Percentiles rank a stretch among this genome's conserved stretches.
These are phyloP conservation scores for Drusus annulatus DNA, from an alignment of 1,140 invertebrate genomes.

Conservation along the genomic window DNA sequence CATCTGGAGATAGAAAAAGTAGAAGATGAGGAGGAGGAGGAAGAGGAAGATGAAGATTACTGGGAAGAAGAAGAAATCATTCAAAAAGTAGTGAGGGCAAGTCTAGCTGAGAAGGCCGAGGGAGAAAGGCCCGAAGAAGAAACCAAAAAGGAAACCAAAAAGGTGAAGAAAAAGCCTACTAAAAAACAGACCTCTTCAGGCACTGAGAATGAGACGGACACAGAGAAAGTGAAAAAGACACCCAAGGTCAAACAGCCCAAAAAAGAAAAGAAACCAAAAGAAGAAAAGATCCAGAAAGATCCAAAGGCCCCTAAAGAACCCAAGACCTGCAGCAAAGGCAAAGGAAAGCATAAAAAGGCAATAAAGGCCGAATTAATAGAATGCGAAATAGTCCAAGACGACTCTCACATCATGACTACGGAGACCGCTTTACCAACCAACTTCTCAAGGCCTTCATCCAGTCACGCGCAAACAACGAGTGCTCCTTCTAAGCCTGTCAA, in stretches of 20 bases:
- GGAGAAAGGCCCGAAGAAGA: not conserved
- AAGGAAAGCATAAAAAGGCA: constrained; percentile 9
- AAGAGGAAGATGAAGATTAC: constrained; percentile 60
- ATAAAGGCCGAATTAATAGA: not conserved
- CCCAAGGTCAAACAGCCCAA: constrained; percentile 61
- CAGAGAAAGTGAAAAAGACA: constrained; percentile 56
- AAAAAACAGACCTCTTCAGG: constrained; percentile 60
- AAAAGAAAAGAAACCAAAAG: constrained; percentile 2
- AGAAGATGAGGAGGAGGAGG: constrained; percentile 57
- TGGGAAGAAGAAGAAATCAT: constrained; percentile 56
- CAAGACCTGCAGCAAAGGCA: constrained; percentile 20
- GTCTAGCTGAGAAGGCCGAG: not conserved
- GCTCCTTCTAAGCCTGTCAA: too few species aligned
- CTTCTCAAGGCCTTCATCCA: too few species aligned
- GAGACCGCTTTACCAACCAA: too few species aligned
- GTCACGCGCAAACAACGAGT: too few species aligned
- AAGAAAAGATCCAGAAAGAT: not conserved
- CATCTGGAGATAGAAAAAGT: constrained; percentile 62
- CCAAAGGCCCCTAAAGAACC: constrained; percentile 16
- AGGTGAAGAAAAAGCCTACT: constrained; percentile 58
- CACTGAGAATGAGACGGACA: not conserved
- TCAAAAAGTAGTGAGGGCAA: not conserved
- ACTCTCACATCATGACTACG: not conserved
- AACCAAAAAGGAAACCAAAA: constrained; percentile 52
- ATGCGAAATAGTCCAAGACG: constrained; percentile 23